Conservation (phyloP, 2,888 invertebrate species). For the Chorisops tibialis region DNA sequence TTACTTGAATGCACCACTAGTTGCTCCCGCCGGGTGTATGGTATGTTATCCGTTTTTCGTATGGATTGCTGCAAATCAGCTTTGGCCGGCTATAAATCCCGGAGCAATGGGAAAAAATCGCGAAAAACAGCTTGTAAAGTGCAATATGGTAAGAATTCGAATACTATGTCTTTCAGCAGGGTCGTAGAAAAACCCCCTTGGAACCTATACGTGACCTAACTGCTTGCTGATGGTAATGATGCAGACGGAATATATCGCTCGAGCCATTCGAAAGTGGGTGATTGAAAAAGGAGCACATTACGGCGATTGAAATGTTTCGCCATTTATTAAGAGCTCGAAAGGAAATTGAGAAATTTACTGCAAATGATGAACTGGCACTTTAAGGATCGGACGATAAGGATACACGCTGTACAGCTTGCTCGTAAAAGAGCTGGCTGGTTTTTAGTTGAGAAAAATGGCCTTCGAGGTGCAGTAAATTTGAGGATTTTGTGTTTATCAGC, state of each 20-base stretch:
- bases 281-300: constrained; percentile 10
- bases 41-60: no score
- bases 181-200: neutral
- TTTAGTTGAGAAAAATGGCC: no score
- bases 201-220: neutral
- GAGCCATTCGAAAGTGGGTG: neutral
- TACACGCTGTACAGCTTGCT: no score
- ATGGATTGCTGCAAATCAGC: no score
- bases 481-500: no score
- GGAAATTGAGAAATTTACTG: no score
- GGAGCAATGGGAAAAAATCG: neutral
- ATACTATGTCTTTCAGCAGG: constrained; percentile 2
- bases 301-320: constrained; percentile 6
- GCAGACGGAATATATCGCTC: constrained; percentile 5
- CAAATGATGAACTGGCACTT: no score
- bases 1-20: constrained; percentile 15
- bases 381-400: no score
- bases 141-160: neutral
- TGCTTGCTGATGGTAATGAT: constrained; percentile 1
- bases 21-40: neutral
- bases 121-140: neutral
- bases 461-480: no score
- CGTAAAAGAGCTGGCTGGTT: no score
- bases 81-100: no score
- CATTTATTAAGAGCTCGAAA: constrained; percentile 6